phyloP scores from a whole-genome alignment of 2,113 vertebrate genomes.

The Chlorocebus sabaeus region DNA sequence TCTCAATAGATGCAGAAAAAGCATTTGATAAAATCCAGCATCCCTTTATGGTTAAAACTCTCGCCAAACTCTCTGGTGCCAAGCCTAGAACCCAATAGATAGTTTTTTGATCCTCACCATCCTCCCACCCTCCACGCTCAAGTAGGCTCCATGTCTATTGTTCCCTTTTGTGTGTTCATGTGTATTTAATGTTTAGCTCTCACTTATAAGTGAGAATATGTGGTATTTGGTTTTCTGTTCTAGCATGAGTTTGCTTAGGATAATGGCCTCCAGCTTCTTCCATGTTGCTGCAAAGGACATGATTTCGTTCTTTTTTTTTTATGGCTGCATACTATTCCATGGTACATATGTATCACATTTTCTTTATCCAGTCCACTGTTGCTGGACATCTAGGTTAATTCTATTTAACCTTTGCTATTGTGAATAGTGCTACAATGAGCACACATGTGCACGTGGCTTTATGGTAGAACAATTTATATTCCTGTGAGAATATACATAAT shows the following conservation, averaged over 20 bases:
- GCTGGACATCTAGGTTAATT: not conserved
- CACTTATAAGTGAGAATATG: not conserved
- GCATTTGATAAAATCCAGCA: too few species aligned
- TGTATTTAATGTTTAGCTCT: not conserved
- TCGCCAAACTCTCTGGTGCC: too few species aligned
- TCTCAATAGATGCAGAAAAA: too few species aligned
- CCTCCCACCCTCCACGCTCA: too few species aligned
- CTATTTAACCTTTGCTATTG: not conserved
- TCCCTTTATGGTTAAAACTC: too few species aligned
- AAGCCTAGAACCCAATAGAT: too few species aligned
- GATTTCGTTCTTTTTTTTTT: not conserved
- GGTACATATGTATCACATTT: not conserved
- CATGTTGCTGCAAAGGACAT: not conserved
- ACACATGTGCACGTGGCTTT: not conserved
- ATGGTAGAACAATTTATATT: not conserved
- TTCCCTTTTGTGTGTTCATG: too few species aligned
- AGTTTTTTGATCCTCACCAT: too few species aligned
- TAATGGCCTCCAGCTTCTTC: not conserved
- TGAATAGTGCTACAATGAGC: not conserved
- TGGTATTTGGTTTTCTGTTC: not conserved
- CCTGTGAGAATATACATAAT: not conserved
- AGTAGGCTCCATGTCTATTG: too few species aligned
- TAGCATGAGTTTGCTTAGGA: not conserved
- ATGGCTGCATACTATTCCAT: not conserved
- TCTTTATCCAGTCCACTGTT: not conserved